Base-by-base conservation (phyloP, 2,888 invertebrate species). In the Congeria kusceri region DNA sequence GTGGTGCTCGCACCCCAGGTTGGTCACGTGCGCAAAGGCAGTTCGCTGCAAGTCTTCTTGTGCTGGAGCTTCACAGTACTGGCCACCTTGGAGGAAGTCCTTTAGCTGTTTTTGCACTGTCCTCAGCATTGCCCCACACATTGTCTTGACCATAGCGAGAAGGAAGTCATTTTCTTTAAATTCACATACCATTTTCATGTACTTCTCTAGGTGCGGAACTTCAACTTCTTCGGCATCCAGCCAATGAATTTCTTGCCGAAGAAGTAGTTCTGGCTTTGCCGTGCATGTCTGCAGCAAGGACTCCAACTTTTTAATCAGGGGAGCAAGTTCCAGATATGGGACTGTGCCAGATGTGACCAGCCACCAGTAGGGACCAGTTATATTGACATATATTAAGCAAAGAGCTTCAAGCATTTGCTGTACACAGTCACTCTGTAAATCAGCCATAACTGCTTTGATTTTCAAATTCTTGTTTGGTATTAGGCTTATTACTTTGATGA, bases 291-390 rank as follows among this genome's bases (percentile, higher is more conserved):
- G 47, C 28, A 64, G n/a, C 7, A 27, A 47, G 0, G 0, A 2
- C 1, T 27, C 27, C 7, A 64, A 28, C 1, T n/a, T 18, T 49
- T 64, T 18, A 13, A 64, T 49, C 28, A 28, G 27, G 9, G 64
- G 13, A 28, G 13, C n/a, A 13, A 85, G 64, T 23, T 70, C 53
- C 0, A 85, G 18, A 44, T 85, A 82, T 15, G 67, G n/a, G 0
- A 82, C 53, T 15, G 63, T 53, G 7, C 62, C 28, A 39, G 23
- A 13, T 5, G 75, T 65, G 0, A 80, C 56, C 2, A 80, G 49
- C 13, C 64, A 67, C 85, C 82, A 83, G 63, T 77, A 85, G 32
- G 80, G 82, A 23, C 82, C 77, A 15, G 76, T 83, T 0, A 85
- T 39, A 47, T 77, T 71, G 4, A 83, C 28, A 47, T 69, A 83